Percentiles rank a stretch among this genome's conserved stretches.
These are phyloP conservation scores for Porites rus DNA, from an alignment of 92 coral and sea anemone species.

Conservation along the genomic window DNA sequence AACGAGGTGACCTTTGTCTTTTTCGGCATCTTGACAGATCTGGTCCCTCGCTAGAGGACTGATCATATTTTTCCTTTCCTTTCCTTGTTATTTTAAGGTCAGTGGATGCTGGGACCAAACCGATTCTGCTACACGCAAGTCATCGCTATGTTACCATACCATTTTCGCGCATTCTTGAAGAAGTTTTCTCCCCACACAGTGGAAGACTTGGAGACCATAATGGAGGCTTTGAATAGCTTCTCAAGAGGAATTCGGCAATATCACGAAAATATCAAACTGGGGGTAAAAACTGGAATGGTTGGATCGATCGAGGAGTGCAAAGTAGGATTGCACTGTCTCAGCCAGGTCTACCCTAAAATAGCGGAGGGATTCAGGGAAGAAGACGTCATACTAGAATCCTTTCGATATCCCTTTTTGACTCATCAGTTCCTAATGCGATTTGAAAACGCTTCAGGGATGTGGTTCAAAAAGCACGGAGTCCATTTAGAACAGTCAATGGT, in stretches of 20 bases:
- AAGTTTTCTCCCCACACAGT: slow-evolving; percentile 54
- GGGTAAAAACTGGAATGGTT: slow-evolving; percentile 88
- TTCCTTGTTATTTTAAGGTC: slow-evolving; percentile 51
- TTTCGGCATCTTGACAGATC: no score
- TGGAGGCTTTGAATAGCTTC: slow-evolving; percentile 64
- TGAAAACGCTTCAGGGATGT: slow-evolving; percentile 39
- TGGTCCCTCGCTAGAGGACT: neutral
- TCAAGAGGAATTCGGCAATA: slow-evolving; percentile 73
- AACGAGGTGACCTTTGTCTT: no score
- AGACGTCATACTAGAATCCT: slow-evolving; percentile 57
- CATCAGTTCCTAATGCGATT: neutral
- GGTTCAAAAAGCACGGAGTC: slow-evolving; percentile 63
- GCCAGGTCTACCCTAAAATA: slow-evolving; percentile 46
- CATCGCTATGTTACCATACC: slow-evolving; percentile 53
- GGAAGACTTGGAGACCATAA: slow-evolving; percentile 69
- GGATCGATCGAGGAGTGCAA: slow-evolving; percentile 85
- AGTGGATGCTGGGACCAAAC: slow-evolving; percentile 96
- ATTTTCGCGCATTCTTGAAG: slow-evolving; percentile 47
- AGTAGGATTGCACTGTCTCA: slow-evolving; percentile 80
- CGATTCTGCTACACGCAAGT: slow-evolving; percentile 85
- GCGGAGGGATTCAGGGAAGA: slow-evolving; percentile 39
- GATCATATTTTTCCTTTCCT: neutral
- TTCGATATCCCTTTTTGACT: slow-evolving; percentile 27
- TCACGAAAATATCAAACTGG: slow-evolving; percentile 70
- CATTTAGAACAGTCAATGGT: slow-evolving; percentile 44